Evolutionary conservation across 2,113 vertebrate species (phyloP).

Genomic region (Ctenomys sociabilis): DNA sequence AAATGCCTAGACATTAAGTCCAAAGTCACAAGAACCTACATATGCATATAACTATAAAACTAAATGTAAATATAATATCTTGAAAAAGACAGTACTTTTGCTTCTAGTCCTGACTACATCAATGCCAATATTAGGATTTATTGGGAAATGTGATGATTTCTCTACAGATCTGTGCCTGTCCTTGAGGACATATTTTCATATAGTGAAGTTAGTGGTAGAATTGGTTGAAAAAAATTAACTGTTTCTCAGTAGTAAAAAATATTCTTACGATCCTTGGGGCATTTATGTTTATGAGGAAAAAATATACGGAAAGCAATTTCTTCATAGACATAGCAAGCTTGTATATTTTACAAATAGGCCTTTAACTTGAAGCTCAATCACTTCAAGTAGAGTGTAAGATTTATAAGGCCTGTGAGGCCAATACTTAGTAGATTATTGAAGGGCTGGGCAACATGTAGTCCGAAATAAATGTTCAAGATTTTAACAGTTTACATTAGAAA

Average conservation of each 20-base stretch:
- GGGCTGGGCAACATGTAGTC: constrained; percentile 53
- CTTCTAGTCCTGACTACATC: constrained; percentile 43
- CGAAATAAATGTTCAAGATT: constrained; percentile 58
- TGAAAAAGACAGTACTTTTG: constrained; percentile 48
- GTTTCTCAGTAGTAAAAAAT: constrained; percentile 54
- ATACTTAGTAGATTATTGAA: constrained; percentile 55
- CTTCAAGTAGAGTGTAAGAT: constrained; percentile 64
- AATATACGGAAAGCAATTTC: constrained; percentile 33
- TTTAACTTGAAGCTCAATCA: constrained; percentile 72
- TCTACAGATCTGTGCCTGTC: constrained; percentile 70
- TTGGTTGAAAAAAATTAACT: constrained; percentile 48
- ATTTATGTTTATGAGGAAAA: constrained; percentile 54
- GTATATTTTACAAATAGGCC: constrained; percentile 59
- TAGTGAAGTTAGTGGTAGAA: constrained; percentile 60
- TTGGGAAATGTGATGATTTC: constrained; percentile 49
- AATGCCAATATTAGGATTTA: constrained; percentile 39
- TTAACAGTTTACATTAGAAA: constrained; percentile 69
- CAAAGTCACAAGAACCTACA: constrained; percentile 66
- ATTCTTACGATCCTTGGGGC: constrained; percentile 44
- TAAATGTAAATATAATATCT: constrained; percentile 67
- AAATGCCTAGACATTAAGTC: constrained; percentile 56
- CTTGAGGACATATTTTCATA: constrained; percentile 70
- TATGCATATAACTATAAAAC: constrained; percentile 12
- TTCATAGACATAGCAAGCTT: constrained; percentile 50
- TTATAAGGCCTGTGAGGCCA: constrained; percentile 51